phyloP scores from a whole-genome alignment of 1,140 invertebrate genomes.

The Bilobella aurantiaca region DNA sequence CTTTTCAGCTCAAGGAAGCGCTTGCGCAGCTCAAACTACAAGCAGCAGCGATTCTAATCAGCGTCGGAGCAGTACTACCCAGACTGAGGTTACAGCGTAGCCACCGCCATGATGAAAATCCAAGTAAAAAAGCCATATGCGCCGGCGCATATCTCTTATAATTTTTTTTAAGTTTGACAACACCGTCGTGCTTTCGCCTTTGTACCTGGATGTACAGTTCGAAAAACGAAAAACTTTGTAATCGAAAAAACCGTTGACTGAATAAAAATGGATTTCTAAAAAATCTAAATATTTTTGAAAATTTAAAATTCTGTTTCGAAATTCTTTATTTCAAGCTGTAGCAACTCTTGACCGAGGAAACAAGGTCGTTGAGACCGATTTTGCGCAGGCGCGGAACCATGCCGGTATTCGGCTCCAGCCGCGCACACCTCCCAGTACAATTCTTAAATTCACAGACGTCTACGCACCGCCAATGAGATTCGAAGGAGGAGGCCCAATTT shows the following conservation, averaged over 20 bases:
- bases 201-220: too few relatives aligned
- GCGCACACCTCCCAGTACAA: slow-evolving; percentile 18
- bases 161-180: neutral
- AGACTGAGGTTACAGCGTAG: neutral
- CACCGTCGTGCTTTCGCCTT: neutral
- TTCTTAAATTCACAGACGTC: slow-evolving; percentile 18
- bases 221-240: too few relatives aligned
- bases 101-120: neutral
- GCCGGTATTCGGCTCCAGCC: slow-evolving; percentile 21
- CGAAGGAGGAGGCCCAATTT: slow-evolving; percentile 25
- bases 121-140: neutral
- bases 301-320: neutral
- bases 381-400: slow-evolving; percentile 2
- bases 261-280: neutral
- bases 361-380: slow-evolving; percentile 16
- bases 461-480: slow-evolving; percentile 17
- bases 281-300: neutral
- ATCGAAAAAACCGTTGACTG: neutral
- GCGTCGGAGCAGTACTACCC: neutral
- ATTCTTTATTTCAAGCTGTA: slow-evolving; percentile 11
- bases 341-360: slow-evolving; percentile 24
- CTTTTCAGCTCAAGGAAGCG: neutral
- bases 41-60: neutral
- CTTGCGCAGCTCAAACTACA: neutral
- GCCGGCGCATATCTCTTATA: neutral